A percentile compares a stretch with the other conserved stretches of the same genome.
Evolutionary conservation across 2,888 invertebrate species (phyloP).

Genomic region (Anoncus sp.): DNA sequence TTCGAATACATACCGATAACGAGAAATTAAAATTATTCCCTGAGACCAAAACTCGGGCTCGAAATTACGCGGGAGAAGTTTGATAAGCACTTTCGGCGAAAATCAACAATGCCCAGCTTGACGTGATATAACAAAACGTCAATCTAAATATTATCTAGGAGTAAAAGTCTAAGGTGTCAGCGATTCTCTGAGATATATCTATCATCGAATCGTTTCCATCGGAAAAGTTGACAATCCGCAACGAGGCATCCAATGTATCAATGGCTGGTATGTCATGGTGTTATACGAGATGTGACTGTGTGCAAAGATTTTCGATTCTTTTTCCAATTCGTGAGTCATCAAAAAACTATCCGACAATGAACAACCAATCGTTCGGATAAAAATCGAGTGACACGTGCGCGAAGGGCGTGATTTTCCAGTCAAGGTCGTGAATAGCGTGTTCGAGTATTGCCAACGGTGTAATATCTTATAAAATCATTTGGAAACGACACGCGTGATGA

Average conservation of each 20-base stretch:
- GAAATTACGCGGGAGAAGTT: neutral
- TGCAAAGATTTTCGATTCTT: neutral
- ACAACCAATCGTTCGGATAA: neutral
- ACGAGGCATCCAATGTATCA: neutral
- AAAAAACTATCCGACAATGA: neutral
- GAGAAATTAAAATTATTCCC: neutral
- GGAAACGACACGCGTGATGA: constrained; percentile 28
- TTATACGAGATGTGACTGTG: neutral
- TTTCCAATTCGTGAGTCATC: neutral
- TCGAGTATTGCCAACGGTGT: neutral
- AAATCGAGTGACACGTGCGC: neutral
- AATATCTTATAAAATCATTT: too few species aligned
- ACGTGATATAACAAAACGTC: neutral
- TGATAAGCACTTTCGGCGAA: neutral
- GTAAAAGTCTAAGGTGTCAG: neutral
- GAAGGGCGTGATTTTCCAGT: neutral
- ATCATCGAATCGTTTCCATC: neutral
- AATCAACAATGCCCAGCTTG: neutral
- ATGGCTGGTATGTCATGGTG: neutral
- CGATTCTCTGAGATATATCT: neutral
- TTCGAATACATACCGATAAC: neutral
- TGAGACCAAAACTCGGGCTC: neutral
- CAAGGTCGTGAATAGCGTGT: neutral
- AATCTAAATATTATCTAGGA: neutral
- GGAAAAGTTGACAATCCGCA: neutral